A percentile compares a stretch with the other conserved stretches of the same genome.
Evolutionary conservation across 2,797 vertebrate genomes (phyloP).

Genomic region (Zalophus californianus): DNA sequence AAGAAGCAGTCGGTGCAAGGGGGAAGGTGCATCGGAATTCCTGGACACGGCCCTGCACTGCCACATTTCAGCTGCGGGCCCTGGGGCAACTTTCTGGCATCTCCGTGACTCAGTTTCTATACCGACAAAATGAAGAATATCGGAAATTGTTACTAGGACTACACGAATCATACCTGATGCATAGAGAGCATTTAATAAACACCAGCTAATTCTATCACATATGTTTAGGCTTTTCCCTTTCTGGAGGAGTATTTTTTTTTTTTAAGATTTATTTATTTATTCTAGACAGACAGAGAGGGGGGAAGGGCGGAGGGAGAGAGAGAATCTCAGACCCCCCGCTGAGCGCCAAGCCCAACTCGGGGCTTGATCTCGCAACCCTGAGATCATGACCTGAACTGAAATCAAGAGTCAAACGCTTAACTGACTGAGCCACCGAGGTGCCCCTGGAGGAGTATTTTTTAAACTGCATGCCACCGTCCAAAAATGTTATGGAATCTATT

Average conservation of each 20-base stretch:
- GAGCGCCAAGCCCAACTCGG: rapidly evolving
- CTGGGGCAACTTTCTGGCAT: neutral
- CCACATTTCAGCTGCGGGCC: neutral
- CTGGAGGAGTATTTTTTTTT: neutral
- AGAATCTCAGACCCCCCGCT: neutral
- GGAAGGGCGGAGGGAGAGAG: neutral
- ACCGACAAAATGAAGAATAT: neutral
- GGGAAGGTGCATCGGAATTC: neutral
- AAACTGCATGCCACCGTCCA: neutral
- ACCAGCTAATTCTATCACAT: neutral
- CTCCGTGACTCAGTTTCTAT: neutral
- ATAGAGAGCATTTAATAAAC: neutral
- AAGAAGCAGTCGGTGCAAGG: neutral
- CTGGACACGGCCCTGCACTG: neutral
- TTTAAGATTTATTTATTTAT: neutral
- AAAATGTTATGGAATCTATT: neutral
- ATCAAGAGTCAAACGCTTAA: neutral
- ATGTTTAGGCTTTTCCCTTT: neutral
- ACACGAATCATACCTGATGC: neutral
- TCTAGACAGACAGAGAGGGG: neutral
- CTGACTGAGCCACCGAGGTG: neutral
- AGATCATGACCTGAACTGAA: neutral
- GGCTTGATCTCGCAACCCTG: neutral
- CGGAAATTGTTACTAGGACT: neutral
- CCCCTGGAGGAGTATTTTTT: neutral